Base-by-base conservation (phyloP, 2,113 vertebrate genomes). In the Cathartes aura region DNA sequence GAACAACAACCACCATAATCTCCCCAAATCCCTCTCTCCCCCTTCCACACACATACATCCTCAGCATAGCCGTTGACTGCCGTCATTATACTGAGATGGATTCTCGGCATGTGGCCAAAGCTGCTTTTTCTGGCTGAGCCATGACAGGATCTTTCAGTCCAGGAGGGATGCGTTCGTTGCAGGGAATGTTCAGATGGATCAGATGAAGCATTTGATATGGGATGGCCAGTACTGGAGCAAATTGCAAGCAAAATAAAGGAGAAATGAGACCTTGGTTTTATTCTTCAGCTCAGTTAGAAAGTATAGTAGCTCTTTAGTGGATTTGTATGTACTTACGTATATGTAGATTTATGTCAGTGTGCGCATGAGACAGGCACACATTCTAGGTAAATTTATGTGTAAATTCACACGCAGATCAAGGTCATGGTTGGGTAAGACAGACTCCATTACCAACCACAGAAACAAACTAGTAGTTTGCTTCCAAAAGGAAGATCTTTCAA, bases 81-180 rank as follows among this genome's bases (percentile, higher is more conserved):
- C 3, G 52, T 17, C 75, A 6, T 18, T 62, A 5, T 4, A 5
- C 24, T 0, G 86, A 34, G 76, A 30, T 27, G 67, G 72, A 86
- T 79, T 72, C 95, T 78, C 75, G 7, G 95, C 67, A 2, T 82
- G 96, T 42, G 95, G 92, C 93, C 26, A 74, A 71, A 90, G 97
- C 96, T 66, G 96, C 88, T 86, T 53, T 34, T 55, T 45, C 82
- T 66, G 63, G 13, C 90, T 78, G 92, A 97, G 95, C 90, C 90
- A 71, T 81, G 94, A 7, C 88, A 81, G 90, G 92, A 56, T 74
- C 87, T 36, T 26, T 93, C 82, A 1, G 89, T 4, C 72, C 91
- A 0, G 92, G 62, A 92, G 83, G 72, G 83, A 81, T 12, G 80
- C 1, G 74, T 22, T 58, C 1, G 74, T 22, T 58, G 88, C 88